Evolutionary conservation across 2,888 invertebrate species (phyloP).

Genomic region (Chrysotoxum bicinctum): DNA sequence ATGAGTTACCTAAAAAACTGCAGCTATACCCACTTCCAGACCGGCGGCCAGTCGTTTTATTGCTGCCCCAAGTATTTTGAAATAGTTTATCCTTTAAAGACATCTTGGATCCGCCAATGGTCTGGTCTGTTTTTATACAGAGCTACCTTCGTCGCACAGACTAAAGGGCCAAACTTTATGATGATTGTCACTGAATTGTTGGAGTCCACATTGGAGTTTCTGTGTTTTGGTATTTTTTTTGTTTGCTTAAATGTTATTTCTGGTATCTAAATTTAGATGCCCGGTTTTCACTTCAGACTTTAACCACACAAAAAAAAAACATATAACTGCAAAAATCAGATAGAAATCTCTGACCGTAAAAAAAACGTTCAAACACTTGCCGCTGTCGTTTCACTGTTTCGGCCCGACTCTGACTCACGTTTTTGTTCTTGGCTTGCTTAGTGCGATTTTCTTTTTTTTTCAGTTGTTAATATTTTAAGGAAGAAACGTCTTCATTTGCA

Average conservation of each 20-base stretch:
- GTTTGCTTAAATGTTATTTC: constrained; percentile 37
- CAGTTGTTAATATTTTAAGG: constrained; percentile 28
- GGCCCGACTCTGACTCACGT: constrained; percentile 60
- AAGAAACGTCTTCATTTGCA: constrained; percentile 54
- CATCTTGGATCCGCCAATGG: constrained; percentile 33
- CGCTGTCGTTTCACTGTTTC: constrained; percentile 49
- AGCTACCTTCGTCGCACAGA: constrained; percentile 7
- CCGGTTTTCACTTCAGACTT: constrained; percentile 39
- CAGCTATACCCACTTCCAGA: constrained; percentile 81
- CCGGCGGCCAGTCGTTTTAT: constrained; percentile 80
- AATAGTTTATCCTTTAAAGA: constrained; percentile 79
- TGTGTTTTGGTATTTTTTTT: constrained; percentile 19
- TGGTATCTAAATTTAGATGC: constrained; percentile 58
- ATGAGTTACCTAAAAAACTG: constrained; percentile 81
- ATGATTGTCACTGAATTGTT: constrained; percentile 42
- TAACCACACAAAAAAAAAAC: constrained; percentile 23
- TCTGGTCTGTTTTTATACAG: neutral
- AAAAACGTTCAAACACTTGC: constrained; percentile 64
- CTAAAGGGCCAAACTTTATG: constrained; percentile 40
- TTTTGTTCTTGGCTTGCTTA: constrained; percentile 35
- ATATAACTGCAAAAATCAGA: constrained; percentile 34
- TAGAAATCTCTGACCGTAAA: constrained; percentile 51
- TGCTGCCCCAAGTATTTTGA: constrained; percentile 81
- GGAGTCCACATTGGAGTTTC: constrained; percentile 41
- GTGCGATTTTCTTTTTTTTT: constrained; percentile 14